Conservation (phyloP, 2,797 vertebrate species). For the Tenualosa ilisha region DNA sequence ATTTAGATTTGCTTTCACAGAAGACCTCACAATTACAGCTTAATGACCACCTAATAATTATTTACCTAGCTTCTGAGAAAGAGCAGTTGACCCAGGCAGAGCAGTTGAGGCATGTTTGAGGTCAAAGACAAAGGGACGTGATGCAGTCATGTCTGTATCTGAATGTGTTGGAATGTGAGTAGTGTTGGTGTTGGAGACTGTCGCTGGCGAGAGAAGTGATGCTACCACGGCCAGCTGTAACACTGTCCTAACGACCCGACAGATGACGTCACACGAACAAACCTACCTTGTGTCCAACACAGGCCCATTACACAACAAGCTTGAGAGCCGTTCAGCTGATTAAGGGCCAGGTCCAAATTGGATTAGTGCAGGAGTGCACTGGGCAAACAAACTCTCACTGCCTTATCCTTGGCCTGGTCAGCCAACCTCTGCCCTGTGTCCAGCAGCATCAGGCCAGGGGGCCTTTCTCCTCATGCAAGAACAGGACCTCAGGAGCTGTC, state of each 20-base stretch:
- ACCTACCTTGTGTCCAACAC: conserved; percentile 13
- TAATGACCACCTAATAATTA: not conserved
- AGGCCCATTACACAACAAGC: conserved; percentile 30
- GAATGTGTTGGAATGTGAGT: not conserved
- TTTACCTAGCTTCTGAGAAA: not conserved
- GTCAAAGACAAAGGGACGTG: not conserved
- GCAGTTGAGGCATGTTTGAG: not conserved
- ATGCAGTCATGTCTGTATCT: not conserved
- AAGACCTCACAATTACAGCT: not conserved
- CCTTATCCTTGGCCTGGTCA: conserved; percentile 24
- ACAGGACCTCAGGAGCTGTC: not conserved
- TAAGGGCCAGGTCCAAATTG: conserved; percentile 35
- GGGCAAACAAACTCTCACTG: conserved; percentile 6
- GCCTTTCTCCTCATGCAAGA: not conserved
- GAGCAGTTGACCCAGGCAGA: not conserved
- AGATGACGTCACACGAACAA: conserved; percentile 28
- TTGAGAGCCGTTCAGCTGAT: conserved; percentile 29
- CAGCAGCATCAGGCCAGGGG: not conserved
- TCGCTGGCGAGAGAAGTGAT: not conserved
- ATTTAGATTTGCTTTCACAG: not conserved
- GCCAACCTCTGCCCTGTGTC: not conserved
- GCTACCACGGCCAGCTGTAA: not conserved
- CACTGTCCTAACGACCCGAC: not conserved
- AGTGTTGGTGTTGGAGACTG: not conserved
- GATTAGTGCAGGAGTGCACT: conserved; percentile 34